Evolutionary conservation across 1,140 invertebrate genomes (phyloP).

Genomic region (Ruditapes philippinarum): DNA sequence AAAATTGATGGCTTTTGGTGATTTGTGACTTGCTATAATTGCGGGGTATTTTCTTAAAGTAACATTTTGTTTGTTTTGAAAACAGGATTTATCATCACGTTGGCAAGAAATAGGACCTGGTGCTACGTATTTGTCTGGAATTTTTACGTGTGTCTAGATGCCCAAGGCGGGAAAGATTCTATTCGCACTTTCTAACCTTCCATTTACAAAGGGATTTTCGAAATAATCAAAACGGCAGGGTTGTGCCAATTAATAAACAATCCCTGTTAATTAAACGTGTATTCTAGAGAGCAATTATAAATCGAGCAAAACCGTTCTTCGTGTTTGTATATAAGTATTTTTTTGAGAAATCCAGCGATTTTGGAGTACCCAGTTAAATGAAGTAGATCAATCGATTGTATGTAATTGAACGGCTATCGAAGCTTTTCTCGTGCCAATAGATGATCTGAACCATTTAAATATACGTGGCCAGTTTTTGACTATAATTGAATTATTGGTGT

Average conservation of each 20-base stretch:
- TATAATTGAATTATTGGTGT: conserved; percentile 30
- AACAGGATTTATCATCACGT: conserved; percentile 16
- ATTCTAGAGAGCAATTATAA: background rate
- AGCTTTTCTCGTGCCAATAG: conserved; percentile 10
- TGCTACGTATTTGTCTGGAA: background rate
- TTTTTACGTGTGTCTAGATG: conserved; percentile 4
- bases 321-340: conserved; percentile 10
- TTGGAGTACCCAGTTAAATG: conserved; percentile 6
- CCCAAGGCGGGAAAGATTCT: background rate
- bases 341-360: conserved; percentile 16
- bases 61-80: background rate
- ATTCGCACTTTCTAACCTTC: conserved; percentile 32
- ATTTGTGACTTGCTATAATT: background rate
- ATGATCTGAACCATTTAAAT: background rate
- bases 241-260: background rate
- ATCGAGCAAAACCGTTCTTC: conserved; percentile 29
- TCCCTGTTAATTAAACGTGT: conserved; percentile 35
- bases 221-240: conserved; percentile 21
- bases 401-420: conserved; percentile 23
- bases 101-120: background rate
- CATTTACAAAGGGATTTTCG: conserved; percentile 50
- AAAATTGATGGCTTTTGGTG: background rate
- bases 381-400: background rate
- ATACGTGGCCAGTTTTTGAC: conserved; percentile 14
- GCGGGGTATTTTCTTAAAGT: background rate